Evolutionary conservation across 2,113 vertebrate species (phyloP), one percentile per base, ranked within the genome.

Genomic region (Brevimyrus niger): DNA sequence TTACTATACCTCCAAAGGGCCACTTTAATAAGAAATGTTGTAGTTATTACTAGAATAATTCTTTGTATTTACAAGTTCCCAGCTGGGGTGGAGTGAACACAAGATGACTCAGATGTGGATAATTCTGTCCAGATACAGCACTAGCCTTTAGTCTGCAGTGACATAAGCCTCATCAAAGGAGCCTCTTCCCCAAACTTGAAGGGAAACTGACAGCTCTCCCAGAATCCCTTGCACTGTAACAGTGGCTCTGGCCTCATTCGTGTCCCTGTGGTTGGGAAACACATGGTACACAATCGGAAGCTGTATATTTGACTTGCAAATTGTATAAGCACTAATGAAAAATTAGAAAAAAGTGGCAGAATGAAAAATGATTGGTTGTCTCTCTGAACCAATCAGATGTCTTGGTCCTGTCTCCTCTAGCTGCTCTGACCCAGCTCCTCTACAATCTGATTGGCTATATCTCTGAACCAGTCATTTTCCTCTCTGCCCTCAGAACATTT

Each of bases 101-200:
- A n/a, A 1, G 19, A 21, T 42, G 42, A 82, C 42, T 17, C 42
- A n/a, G 44, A 23, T 47, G 44, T 84, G 82, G 19, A n/a, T 84
- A 84, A n/a, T 46, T 46, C 82, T 84, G 44, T 42, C 38, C 23
- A 42, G 19, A 44, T 82, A 15, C 38, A 82, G 17, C 76, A 82
- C 31, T 82, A 44, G 15, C 76, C 35, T 21, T 61, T 44, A 19
- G 15, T 47, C 83, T 38, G 61, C 19, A 76, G 31, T 44, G 87
- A 46, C 87, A 92, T 89, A 10, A 94, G 93, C 90, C 90, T 95
- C 94, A 0, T 96, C 91, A 0, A 94, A 93, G 0, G 95, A 97
- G 90, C 98, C 98, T 13, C 0, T 92, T 86, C 98, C 98, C 61
- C 89, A 91, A 88, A 99, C 46, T 27, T 88, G 91, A 23, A 99